Evolutionary conservation across 2,113 vertebrate genomes (phyloP), one percentile per base, ranked within the genome.

Genomic region (Atlantisia rogersi): DNA sequence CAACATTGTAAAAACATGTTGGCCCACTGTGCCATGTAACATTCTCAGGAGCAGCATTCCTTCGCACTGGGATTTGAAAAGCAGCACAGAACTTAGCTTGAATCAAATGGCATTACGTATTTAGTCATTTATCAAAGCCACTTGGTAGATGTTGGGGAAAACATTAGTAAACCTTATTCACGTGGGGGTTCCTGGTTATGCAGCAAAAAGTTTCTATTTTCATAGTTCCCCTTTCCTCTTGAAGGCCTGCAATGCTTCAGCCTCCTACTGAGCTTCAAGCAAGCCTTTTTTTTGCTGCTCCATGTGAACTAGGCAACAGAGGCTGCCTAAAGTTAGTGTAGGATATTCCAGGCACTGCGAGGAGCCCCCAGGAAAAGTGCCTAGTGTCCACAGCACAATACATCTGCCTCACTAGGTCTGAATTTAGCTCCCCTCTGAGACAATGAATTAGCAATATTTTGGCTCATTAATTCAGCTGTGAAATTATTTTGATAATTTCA

Each of bases 61-160:
- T 88, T 94, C 89, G 94, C 90, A 88, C 83, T 90, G 94, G 91
- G 88, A 97, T 97, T 97, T 97, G 83, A 96, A 97, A 94, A 94
- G 86, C 19, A 93, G 50, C 95, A 93, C 82, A 82, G 82, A 98
- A 96, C 94, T 97, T 92, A 95, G 68, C 85, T 91, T 95, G 94
- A 97, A 96, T 97, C 94, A 97, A 97, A 95, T 89, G 83, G 20
- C 71, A 78, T 93, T 92, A 92, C 78, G 53, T 78, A 90, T 81
- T 94, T 97, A 94, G 83, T 68, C 22, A 82, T 86, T 97, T 92
- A 94, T 91, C 60, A 77, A 94, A 82, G 76, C 68, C 80, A 88
- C 60, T 95, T 74, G 64, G 56, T 83, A 86, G 87, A 88, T 83
- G 60, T 60, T 81, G 69, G 42, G 76, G 37, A 88, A 95, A 93